phyloP scores from a whole-genome alignment of 2,888 invertebrate species.

The Sphecodes monilicornis region DNA sequence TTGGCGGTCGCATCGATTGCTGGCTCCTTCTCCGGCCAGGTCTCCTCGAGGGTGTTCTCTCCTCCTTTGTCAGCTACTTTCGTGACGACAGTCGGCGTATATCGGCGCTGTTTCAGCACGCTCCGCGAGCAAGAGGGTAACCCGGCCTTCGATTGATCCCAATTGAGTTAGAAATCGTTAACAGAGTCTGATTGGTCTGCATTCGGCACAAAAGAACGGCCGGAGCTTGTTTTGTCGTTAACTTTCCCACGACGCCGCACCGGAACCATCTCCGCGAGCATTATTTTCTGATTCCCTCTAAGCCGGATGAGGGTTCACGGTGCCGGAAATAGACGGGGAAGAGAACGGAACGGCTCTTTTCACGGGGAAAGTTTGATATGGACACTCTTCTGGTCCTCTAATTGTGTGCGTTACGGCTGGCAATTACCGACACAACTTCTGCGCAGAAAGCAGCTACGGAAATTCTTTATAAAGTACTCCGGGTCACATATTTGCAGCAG shows the following conservation, averaged over 20 bases:
- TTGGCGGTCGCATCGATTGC: slow-evolving; percentile 61
- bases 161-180: slow-evolving; percentile 65
- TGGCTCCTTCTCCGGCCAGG: slow-evolving; percentile 21
- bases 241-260: slow-evolving; percentile 34
- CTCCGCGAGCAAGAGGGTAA: neutral
- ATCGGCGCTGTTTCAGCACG: slow-evolving; percentile 33
- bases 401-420: neutral
- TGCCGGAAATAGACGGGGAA: neutral
- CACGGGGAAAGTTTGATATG: neutral
- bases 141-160: slow-evolving; percentile 61
- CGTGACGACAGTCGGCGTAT: neutral
- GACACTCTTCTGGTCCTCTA: neutral
- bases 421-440: neutral
- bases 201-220: slow-evolving; percentile 27
- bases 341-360: neutral
- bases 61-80: slow-evolving; percentile 56
- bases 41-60: slow-evolving; percentile 35
- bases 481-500: neutral
- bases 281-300: neutral
- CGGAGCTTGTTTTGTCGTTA: neutral
- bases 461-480: neutral
- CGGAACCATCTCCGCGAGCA: neutral
- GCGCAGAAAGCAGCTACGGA: neutral
- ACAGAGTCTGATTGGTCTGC: slow-evolving; percentile 44
- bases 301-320: neutral